phyloP scores from a whole-genome alignment of 2,797 vertebrate genomes.

The Squalus acanthias region DNA sequence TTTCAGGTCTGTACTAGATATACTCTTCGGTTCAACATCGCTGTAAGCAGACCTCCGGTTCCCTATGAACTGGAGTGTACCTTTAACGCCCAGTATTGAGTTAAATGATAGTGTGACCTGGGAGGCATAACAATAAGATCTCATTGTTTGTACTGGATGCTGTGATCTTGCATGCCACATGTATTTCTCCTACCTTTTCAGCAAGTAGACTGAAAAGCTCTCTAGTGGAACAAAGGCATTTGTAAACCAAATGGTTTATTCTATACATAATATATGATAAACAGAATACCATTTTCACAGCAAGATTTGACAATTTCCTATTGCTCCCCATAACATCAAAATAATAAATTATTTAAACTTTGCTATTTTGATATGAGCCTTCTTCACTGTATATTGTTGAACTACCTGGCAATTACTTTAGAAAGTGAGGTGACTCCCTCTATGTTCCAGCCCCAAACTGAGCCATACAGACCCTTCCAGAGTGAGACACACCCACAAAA shows the following conservation, averaged over 20 bases:
- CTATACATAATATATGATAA: neutral
- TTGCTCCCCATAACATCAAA: neutral
- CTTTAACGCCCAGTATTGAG: neutral
- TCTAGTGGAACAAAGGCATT: neutral
- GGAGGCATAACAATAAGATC: neutral
- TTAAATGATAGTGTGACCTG: neutral
- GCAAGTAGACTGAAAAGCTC: neutral
- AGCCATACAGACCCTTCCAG: neutral
- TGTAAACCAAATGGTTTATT: conserved; percentile 1
- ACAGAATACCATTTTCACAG: neutral
- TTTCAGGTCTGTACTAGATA: neutral
- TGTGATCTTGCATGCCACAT: neutral
- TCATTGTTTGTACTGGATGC: neutral
- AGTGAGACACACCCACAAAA: no score
- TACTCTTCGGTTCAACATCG: neutral
- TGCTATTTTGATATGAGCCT: neutral
- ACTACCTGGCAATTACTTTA: neutral
- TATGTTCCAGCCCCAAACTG: neutral
- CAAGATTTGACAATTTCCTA: neutral
- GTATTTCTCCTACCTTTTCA: neutral
- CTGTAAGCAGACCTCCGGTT: no score
- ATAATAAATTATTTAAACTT: neutral
- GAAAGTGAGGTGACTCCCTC: neutral
- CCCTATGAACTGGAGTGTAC: neutral
- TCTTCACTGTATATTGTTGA: neutral